These are phyloP conservation scores for Onychostoma macrolepis DNA, from an alignment of 2,113 vertebrate species.

Conservation along the genomic window DNA sequence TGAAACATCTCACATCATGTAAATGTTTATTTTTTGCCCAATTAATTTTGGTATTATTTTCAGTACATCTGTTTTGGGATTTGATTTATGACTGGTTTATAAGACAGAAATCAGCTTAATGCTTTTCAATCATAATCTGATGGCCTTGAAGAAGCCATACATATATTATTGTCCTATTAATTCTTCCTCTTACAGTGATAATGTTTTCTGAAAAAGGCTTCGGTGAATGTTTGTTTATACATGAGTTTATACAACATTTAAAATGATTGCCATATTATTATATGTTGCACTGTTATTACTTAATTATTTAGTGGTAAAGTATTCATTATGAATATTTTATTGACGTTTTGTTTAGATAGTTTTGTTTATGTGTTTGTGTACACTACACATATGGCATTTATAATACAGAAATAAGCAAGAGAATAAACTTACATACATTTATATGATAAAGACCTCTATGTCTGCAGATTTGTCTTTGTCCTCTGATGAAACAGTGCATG, in stretches of 20 bases:
- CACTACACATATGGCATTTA: conserved; percentile 84
- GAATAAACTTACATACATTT: conserved; percentile 69
- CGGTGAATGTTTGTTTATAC: conserved; percentile 66
- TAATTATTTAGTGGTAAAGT: conserved; percentile 91
- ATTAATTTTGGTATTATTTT: neutral
- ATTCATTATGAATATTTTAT: conserved; percentile 88
- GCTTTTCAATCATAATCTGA: neutral
- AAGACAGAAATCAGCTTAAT: neutral
- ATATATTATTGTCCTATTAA: neutral
- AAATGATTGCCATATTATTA: conserved; percentile 76
- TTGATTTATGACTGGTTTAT: neutral
- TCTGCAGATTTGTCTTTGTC: conserved; percentile 41
- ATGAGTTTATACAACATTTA: conserved; percentile 81
- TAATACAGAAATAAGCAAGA: conserved; percentile 70
- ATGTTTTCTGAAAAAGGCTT: conserved; percentile 20
- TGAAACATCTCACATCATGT: neutral
- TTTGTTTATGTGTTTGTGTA: conserved; percentile 73
- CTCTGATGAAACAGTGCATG: conserved; percentile 67
- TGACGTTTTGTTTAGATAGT: conserved; percentile 57
- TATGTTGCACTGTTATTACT: conserved; percentile 91
- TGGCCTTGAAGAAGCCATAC: neutral
- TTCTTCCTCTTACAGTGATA: conserved; percentile 52
- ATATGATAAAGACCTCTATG: conserved; percentile 53
- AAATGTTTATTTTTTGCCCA: neutral
- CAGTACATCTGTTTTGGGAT: neutral